A percentile compares a stretch with the other conserved stretches of the same genome.
phyloP scores from a whole-genome alignment of 2,797 vertebrate genomes.

The Chiloscyllium punctatum region DNA sequence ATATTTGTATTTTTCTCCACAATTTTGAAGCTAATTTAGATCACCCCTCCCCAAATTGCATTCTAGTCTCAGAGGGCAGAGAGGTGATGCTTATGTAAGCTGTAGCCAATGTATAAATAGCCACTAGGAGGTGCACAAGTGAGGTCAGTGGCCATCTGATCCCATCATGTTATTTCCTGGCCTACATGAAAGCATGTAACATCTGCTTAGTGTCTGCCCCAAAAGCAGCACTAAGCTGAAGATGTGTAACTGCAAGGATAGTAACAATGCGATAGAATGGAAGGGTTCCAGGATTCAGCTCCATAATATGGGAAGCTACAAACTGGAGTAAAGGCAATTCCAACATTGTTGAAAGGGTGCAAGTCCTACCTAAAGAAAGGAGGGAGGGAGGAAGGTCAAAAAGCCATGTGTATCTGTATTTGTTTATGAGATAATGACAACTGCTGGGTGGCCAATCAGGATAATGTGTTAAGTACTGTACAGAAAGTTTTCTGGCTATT shows the following conservation, averaged over 20 bases:
- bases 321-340: background rate
- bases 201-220: background rate
- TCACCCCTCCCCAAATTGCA: background rate
- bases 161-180: background rate
- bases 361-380: too few relatives aligned
- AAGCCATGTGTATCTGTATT: background rate
- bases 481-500: background rate
- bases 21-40: background rate
- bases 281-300: background rate
- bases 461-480: background rate
- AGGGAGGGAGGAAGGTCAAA: background rate
- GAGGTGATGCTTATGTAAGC: background rate
- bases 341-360: too few relatives aligned
- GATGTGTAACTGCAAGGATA: background rate
- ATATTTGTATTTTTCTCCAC: background rate
- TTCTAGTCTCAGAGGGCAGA: background rate
- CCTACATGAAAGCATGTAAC: background rate
- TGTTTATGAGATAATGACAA: background rate
- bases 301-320: background rate
- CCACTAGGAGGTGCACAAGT: background rate
- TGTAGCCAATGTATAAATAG: slow-evolving; percentile 5
- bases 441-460: background rate
- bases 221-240: background rate
- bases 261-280: background rate
- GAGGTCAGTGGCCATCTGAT: slow-evolving; percentile 24